Evolutionary conservation across 2,113 vertebrate genomes (phyloP), one percentile per base, ranked within the genome.

Genomic region (Madoqua kirkii): DNA sequence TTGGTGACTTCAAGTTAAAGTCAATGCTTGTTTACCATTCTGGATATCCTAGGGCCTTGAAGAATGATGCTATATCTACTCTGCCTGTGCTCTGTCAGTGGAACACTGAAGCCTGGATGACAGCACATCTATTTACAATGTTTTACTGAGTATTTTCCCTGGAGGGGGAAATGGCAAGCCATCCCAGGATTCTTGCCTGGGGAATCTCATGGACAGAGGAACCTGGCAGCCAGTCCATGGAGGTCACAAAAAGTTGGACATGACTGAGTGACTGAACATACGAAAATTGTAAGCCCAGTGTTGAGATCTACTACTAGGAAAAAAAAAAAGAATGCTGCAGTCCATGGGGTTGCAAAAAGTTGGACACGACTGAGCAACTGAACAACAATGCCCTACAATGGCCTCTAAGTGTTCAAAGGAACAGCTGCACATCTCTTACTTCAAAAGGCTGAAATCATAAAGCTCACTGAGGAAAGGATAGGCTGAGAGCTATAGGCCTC

Each of bases 311-410:
- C 33, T 55, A 52, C 21, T 55, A 12, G 9, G 81, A 1, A 55
- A 36, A 54, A 52, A n/a, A 50, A 40, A 55, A 55, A 83, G 48
- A 55, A n/a, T 36, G 64, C n/a, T 71, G 9, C n/a, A 71, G 64
- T 36, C 64, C 64, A 36, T 21, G 64, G 64, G 64, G 9, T 21
- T 71, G 17, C 64, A 36, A 71, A 36, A 40, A 71, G 67, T 12
- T 0, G 0, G 19, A 23, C n/a, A 40, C 0, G 19, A 71, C 67
- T 12, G 67, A 71, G n/a, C n/a, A 40, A 40, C 9, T 71, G 19
- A 71, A 36, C 67, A 36, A 36, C 4, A 11, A 12, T 12, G 19
- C n/a, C 67, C n/a, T 23, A 71, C 79, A 82, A 2, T 7, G 19
- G 79, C 48, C 48, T 82, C 48, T 54, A 52, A 33, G 16, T 23